Percentiles rank a stretch among this genome's conserved stretches.
Conservation (phyloP, 2,113 vertebrate genomes). For the Garra rufa region DNA sequence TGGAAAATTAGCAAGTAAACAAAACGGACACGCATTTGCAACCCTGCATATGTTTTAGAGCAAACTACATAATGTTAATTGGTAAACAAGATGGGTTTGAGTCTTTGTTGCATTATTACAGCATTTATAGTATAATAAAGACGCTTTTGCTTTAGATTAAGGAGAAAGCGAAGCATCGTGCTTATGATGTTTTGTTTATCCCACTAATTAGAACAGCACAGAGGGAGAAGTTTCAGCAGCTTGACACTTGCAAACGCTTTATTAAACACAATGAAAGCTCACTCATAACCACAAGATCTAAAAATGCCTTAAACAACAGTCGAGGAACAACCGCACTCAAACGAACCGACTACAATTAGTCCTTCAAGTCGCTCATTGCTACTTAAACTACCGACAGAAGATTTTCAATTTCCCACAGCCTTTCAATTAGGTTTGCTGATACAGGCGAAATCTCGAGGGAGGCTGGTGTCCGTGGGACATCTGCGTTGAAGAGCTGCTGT, state of each 20-base stretch:
- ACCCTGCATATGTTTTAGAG: not conserved
- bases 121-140: slow-evolving; percentile 28
- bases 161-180: not conserved
- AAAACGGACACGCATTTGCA: not conserved
- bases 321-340: not conserved
- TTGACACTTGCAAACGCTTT: no score
- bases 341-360: slow-evolving; percentile 15
- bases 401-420: slow-evolving; percentile 34
- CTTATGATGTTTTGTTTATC: not conserved
- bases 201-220: not conserved
- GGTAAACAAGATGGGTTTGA: not conserved
- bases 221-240: not conserved
- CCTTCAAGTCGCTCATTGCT: slow-evolving; percentile 19
- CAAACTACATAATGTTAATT: not conserved
- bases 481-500: slow-evolving; percentile 48
- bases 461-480: slow-evolving; percentile 40
- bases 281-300: not conserved
- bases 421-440: slow-evolving; percentile 43
- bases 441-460: slow-evolving; percentile 23
- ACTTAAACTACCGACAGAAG: not conserved
- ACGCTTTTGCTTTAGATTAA: not conserved
- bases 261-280: not conserved
- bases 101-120: slow-evolving; percentile 13
- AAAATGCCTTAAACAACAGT: slow-evolving; percentile 16
- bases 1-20: slow-evolving; percentile 6